phyloP scores from a whole-genome alignment of 2,113 vertebrate species.

The Neoarius graeffei region DNA sequence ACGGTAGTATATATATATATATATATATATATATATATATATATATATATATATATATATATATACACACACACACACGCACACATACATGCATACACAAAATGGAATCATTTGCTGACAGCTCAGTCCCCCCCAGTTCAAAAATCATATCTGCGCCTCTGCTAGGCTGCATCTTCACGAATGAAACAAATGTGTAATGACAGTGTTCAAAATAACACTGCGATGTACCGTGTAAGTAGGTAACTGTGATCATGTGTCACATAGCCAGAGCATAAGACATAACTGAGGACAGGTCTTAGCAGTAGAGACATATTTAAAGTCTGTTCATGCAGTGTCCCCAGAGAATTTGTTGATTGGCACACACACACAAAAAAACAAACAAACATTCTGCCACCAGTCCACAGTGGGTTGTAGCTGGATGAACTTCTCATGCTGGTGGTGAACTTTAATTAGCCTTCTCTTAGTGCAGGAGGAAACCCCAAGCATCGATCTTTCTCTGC shows the following conservation, averaged over 20 bases:
- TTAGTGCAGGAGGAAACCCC: constrained; percentile 44
- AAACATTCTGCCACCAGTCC: constrained; percentile 11
- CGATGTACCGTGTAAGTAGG: not conserved
- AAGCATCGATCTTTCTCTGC: constrained; percentile 44
- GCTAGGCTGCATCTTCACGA: not conserved
- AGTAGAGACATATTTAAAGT: constrained; percentile 6
- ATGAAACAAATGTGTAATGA: not conserved
- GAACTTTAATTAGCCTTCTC: constrained; percentile 61
- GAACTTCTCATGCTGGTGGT: constrained; percentile 40
- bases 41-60: too few relatives aligned
- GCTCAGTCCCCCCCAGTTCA: too few relatives aligned
- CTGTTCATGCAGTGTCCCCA: not conserved
- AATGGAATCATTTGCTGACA: too few relatives aligned
- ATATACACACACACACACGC: too few relatives aligned
- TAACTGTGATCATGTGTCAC: not conserved
- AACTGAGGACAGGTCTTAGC: not conserved
- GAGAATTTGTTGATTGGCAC: not conserved
- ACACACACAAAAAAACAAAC: not conserved
- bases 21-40: too few relatives aligned
- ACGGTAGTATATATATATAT: too few relatives aligned
- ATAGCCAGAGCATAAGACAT: not conserved
- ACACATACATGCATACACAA: too few relatives aligned
- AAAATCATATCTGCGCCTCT: too few relatives aligned
- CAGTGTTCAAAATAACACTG: not conserved
- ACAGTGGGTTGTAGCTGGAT: constrained; percentile 25